These are phyloP conservation scores for Diachrysia chrysitis DNA, from an alignment of 2,888 invertebrate species.

Conservation along the genomic window DNA sequence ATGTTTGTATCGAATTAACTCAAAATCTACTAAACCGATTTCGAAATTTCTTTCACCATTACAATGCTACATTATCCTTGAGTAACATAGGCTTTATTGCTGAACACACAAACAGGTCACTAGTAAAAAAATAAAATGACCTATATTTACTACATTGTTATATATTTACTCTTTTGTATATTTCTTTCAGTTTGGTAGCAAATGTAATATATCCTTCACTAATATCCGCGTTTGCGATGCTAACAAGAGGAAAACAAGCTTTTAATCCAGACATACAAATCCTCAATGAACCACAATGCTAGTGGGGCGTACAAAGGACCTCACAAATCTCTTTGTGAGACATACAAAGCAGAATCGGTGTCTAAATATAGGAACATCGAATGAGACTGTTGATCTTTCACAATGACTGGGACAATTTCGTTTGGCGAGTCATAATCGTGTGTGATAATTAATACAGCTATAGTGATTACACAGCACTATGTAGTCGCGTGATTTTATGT, in stretches of 20 bases:
- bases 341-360: conserved; percentile 19
- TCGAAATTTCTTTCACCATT: too few relatives aligned
- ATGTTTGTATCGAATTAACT: too few relatives aligned
- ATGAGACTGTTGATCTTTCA: conserved; percentile 20
- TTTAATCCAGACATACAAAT: not conserved
- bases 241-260: not conserved
- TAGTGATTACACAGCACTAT: conserved; percentile 5
- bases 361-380: conserved; percentile 28
- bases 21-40: too few relatives aligned
- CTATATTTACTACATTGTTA: too few relatives aligned
- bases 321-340: conserved; percentile 38
- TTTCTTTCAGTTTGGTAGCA: too few relatives aligned
- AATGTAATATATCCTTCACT: too few relatives aligned
- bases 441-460: conserved; percentile 16
- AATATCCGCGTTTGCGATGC: too few relatives aligned
- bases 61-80: too few relatives aligned
- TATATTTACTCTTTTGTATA: too few relatives aligned
- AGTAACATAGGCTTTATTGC: too few relatives aligned
- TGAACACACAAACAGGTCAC: too few relatives aligned
- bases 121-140: too few relatives aligned
- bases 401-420: conserved; percentile 5
- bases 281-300: not conserved
- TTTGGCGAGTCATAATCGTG: conserved; percentile 33
- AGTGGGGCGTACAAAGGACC: conserved; percentile 9
- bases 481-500: not conserved